These are phyloP conservation scores for Mechanitis messenoides DNA, from an alignment of 2,888 invertebrate genomes.

Conservation along the genomic window DNA sequence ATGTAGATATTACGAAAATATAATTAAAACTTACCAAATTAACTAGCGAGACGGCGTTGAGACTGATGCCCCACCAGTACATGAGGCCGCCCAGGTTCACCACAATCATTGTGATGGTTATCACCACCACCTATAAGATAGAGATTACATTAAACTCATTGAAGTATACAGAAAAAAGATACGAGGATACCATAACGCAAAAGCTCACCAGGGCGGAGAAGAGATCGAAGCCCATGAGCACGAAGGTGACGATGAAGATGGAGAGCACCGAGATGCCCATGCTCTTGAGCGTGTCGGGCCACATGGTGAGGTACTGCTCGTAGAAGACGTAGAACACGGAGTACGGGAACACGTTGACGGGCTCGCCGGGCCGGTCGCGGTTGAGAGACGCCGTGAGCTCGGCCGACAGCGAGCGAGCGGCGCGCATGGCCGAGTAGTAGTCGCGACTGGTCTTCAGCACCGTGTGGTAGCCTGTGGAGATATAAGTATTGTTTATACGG, in stretches of 20 bases:
- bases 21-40: conserved; percentile 79
- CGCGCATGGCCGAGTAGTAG: conserved; percentile 90
- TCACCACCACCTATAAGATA: conserved; percentile 81
- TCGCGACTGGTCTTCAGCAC: conserved; percentile 92
- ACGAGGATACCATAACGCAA: too few relatives aligned
- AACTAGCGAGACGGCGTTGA: conserved; percentile 98
- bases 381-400: conserved; percentile 89
- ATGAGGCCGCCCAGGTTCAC: conserved; percentile 95
- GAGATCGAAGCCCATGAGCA: conserved; percentile 95
- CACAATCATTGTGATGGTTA: conserved; percentile 95
- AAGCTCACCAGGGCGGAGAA: conserved; percentile 83
- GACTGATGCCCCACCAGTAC: conserved; percentile 96
- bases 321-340: conserved; percentile 99
- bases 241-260: conserved; percentile 95
- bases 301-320: conserved; percentile 98
- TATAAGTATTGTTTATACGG: neutral
- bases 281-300: conserved; percentile 91
- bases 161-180: neutral
- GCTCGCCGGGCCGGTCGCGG: conserved; percentile 65
- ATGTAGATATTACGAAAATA: neutral
- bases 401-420: conserved; percentile 86
- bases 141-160: too few relatives aligned
- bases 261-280: conserved; percentile 91
- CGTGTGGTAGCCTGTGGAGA: conserved; percentile 87
- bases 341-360: conserved; percentile 88